Evolutionary conservation across 1,140 invertebrate genomes (phyloP).

Genomic region (Calephelis virginiensis): DNA sequence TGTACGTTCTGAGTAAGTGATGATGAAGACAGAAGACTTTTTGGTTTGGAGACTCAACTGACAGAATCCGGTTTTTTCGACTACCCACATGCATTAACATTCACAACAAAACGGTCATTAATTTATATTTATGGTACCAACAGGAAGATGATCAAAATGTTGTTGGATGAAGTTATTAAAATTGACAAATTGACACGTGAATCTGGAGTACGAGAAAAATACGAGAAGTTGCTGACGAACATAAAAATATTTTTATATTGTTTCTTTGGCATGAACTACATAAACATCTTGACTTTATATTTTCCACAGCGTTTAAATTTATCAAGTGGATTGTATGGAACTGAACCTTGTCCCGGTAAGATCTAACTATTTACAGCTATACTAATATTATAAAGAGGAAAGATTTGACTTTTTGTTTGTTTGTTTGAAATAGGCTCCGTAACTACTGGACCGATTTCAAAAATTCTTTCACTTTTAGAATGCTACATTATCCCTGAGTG

Average conservation of each 20-base stretch:
- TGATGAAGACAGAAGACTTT: too few species aligned
- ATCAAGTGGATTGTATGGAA: constrained; percentile 11
- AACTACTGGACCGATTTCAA: too few species aligned
- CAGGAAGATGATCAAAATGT: constrained; percentile 6
- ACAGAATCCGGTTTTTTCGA: too few species aligned
- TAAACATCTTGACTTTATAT: background rate
- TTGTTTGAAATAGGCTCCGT: background rate
- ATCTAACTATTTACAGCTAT: background rate
- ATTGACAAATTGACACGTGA: constrained; percentile 4
- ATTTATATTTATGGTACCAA: background rate
- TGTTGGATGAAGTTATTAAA: background rate
- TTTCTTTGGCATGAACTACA: constrained; percentile 1
- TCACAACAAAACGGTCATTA: too few species aligned
- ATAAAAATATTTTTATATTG: background rate
- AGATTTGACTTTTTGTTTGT: too few species aligned
- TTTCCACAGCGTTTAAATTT: constrained; percentile 8
- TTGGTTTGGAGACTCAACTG: too few species aligned
- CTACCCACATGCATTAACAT: too few species aligned
- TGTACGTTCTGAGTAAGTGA: too few species aligned
- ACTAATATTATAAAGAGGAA: background rate
- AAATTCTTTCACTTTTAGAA: background rate
- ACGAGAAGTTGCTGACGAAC: background rate
- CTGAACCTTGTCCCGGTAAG: constrained; percentile 16
- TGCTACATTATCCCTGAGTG: too few species aligned
- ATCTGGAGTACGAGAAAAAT: background rate